These are phyloP conservation scores for Lamprotornis superbus DNA, from an alignment of 2,113 vertebrate genomes.

Conservation along the genomic window DNA sequence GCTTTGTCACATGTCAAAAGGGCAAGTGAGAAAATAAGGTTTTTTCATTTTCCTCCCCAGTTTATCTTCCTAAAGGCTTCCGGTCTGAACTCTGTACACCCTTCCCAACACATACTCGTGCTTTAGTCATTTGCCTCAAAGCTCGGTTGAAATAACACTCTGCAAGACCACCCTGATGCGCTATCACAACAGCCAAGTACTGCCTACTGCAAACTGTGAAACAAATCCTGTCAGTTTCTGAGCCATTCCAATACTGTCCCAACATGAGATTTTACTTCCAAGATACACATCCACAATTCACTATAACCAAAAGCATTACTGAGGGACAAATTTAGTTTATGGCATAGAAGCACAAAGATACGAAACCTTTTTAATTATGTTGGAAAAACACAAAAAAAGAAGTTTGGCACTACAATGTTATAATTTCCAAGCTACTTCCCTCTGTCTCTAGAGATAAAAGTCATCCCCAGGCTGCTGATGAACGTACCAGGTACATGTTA, in stretches of 20 bases:
- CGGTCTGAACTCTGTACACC: accelerated
- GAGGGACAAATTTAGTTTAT: neutral
- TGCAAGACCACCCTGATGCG: neutral
- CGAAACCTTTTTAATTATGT: neutral
- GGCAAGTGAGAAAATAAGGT: too few species aligned
- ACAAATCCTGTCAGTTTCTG: neutral
- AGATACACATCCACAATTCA: neutral
- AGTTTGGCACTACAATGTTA: neutral
- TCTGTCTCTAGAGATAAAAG: slow-evolving; percentile 43
- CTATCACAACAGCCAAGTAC: neutral
- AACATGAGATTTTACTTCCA: neutral
- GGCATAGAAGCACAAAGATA: neutral
- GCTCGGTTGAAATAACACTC: neutral
- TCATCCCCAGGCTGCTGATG: slow-evolving; percentile 9
- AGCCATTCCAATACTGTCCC: neutral
- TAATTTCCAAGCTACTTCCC: slow-evolving; percentile 30
- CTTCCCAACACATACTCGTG: neutral
- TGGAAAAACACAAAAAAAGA: neutral
- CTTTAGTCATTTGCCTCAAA: neutral
- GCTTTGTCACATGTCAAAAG: too few species aligned
- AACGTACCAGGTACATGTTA: slow-evolving; percentile 15
- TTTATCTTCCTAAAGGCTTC: neutral
- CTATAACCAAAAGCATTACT: neutral
- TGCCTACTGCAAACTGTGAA: neutral
- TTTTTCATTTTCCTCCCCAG: too few species aligned